Evolutionary conservation across 2,113 vertebrate species (phyloP).

Genomic region (Porphyrio hochstetteri): DNA sequence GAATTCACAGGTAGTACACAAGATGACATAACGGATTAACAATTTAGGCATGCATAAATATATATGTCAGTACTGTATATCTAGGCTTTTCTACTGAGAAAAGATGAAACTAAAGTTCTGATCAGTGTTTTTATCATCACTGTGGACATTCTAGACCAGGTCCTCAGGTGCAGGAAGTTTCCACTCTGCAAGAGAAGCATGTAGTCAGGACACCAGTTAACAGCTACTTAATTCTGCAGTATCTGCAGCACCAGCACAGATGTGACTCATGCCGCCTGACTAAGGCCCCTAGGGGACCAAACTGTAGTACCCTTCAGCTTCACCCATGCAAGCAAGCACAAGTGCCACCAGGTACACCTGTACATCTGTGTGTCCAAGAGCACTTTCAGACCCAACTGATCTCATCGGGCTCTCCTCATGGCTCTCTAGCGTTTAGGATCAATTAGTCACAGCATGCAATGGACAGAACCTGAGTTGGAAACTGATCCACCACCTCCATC

Average conservation of each 20-base stretch:
- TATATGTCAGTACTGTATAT: background rate
- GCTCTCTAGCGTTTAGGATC: background rate
- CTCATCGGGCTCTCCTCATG: accelerated
- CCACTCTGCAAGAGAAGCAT: background rate
- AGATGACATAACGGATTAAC: background rate
- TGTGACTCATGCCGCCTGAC: background rate
- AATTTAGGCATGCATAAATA: background rate
- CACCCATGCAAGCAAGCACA: background rate
- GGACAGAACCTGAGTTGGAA: background rate
- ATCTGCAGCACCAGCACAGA: background rate
- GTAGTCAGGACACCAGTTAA: background rate
- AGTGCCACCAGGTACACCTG: background rate
- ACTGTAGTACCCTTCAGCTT: background rate
- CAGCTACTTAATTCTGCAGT: background rate
- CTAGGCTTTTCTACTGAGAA: background rate
- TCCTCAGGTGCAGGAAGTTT: background rate
- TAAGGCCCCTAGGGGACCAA: background rate
- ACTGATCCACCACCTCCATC: background rate
- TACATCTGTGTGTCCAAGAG: background rate
- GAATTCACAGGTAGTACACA: background rate
- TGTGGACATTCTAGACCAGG: background rate
- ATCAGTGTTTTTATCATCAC: background rate
- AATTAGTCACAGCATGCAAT: background rate
- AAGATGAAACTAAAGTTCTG: background rate
- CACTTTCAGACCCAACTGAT: background rate